phyloP scores from a whole-genome alignment of 2,888 invertebrate genomes.

The Nowickia ferox region DNA sequence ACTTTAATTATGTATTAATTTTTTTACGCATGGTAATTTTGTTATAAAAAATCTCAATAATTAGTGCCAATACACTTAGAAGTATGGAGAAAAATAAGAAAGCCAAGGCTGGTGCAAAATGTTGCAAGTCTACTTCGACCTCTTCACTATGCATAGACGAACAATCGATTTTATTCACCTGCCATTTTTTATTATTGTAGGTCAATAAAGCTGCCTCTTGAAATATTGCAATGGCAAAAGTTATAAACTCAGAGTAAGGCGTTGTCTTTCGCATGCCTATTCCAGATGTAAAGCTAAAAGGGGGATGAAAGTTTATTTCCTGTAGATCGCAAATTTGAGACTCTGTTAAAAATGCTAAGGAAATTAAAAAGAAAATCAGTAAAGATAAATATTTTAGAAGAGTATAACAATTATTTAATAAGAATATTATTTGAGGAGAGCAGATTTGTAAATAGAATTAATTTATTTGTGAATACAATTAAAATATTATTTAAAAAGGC shows the following conservation, averaged over 20 bases:
- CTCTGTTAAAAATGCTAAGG: constrained; percentile 75
- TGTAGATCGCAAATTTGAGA: constrained; percentile 79
- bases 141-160: constrained; percentile 74
- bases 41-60: constrained; percentile 74
- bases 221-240: constrained; percentile 75
- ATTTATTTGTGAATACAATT: too few species aligned
- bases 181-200: constrained; percentile 78
- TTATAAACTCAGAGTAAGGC: constrained; percentile 78
- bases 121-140: constrained; percentile 79
- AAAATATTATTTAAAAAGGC: too few species aligned
- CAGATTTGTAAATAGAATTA: too few species aligned
- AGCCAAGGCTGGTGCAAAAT: constrained; percentile 79
- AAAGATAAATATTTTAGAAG: neutral
- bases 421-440: too few species aligned
- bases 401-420: neutral
- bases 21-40: neutral
- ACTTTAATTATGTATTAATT: neutral
- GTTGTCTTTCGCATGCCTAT: constrained; percentile 75
- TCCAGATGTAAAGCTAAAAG: constrained; percentile 70
- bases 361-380: neutral
- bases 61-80: constrained; percentile 73
- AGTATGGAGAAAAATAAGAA: constrained; percentile 77
- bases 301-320: constrained; percentile 77
- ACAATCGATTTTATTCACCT: constrained; percentile 77
- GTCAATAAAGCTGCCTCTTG: constrained; percentile 76